Base-by-base conservation (phyloP, 2,888 invertebrate genomes). In the Chrysolina haemoptera region DNA sequence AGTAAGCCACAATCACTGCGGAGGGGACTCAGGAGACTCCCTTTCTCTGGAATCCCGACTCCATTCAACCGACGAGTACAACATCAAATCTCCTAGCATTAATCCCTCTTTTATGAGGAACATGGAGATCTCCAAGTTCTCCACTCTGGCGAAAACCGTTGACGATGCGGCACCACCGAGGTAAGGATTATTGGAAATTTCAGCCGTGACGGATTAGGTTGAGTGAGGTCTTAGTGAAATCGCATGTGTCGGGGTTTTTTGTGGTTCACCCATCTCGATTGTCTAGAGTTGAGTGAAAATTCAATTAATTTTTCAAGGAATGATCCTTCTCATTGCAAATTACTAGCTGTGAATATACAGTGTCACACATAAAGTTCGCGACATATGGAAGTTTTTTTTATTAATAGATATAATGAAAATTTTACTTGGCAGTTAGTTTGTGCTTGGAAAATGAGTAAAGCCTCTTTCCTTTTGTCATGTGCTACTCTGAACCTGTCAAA, bases 51-150 rank as follows among this genome's bases (percentile, higher is more conserved):
- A 86, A 71, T 87, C 86, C 77, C 84, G 85, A 35, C 78, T 77
- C 62, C 80, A 77, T 83, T 83, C 62, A 85, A 86, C 72, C 81
- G 76, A 75, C 76, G 77, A 71, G 59, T 63, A 74, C 35, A 59
- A 35, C 73, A 65, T 53, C 75, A 71, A 78, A 62, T 73, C 83
- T 81, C 82, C 84, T 1, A 74, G 59, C 50, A 76, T 70, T n/a
- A 85, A 86, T 77, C 86, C 87, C 35, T 86, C 88, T 0, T 88
- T 88, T 76, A 87, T 88, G 67, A 86, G 85, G 76, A 84, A 84
- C 43, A 88, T 88, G 88, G 88, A 88, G 74, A 81, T 84, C 67
- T 88, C 88, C 18, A 88, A 88, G 79, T 88, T 88, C 77, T 82
- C 88, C 68, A 86, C 85, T 35, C 82, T 89, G 43, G 80, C 84